These are phyloP conservation scores for Babyrousa celebensis DNA, from an alignment of 2,797 vertebrate genomes.

Conservation along the genomic window DNA sequence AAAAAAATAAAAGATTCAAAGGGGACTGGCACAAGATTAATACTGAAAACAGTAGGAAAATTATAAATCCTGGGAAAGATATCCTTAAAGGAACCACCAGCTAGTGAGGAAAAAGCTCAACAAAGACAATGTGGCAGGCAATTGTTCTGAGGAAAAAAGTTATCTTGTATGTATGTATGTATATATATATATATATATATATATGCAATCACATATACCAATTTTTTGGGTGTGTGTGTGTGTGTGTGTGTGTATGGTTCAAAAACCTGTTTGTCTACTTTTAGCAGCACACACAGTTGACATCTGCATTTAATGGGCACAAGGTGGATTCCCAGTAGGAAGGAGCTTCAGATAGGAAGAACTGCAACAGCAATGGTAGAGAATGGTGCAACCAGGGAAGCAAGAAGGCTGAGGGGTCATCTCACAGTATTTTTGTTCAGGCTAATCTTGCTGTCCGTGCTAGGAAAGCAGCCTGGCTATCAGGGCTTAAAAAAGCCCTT, in stretches of 20 bases:
- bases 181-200: too few relatives aligned
- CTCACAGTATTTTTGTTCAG: not conserved
- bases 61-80: not conserved
- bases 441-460: not conserved
- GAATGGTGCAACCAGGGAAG: not conserved
- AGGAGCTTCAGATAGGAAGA: not conserved
- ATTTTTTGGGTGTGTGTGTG: too few relatives aligned
- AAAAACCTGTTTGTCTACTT: not conserved
- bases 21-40: not conserved
- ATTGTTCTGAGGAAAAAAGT: not conserved
- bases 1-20: not conserved
- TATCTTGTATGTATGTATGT: not conserved
- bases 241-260: not conserved
- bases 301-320: not conserved
- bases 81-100: not conserved
- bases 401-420: not conserved
- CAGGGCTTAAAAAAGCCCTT: not conserved
- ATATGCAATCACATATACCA: too few relatives aligned
- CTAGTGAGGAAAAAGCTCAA: not conserved
- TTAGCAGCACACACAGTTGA: not conserved
- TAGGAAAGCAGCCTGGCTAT: not conserved
- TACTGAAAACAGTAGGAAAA: not conserved
- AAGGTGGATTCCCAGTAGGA: not conserved
- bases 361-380: not conserved
- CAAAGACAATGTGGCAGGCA: not conserved